Conservation (phyloP, 2,888 invertebrate species). For the Xiphydria camelus region DNA sequence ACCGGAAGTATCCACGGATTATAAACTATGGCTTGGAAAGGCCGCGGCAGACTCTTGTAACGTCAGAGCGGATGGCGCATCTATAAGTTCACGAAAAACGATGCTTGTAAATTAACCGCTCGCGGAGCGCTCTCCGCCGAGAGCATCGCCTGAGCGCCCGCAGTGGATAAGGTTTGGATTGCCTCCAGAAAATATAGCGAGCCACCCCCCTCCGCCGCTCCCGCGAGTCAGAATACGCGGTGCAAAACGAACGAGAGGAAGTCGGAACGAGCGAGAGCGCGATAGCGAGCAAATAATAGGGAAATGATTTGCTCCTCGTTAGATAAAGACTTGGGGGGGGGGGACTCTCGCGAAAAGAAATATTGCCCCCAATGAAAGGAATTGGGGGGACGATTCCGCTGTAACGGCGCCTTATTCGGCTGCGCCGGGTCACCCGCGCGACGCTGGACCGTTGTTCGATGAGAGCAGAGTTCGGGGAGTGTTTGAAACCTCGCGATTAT, state of each 20-base stretch:
- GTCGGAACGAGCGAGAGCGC: conserved; percentile 37
- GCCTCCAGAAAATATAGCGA: conserved; percentile 53
- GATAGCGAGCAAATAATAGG: conserved; percentile 58
- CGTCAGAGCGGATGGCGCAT: no score
- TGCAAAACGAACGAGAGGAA: conserved; percentile 45
- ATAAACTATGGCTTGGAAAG: no score
- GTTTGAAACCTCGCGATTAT: no score
- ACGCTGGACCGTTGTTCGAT: no score
- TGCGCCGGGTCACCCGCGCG: conserved; percentile 46
- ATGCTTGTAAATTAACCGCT: conserved; percentile 46
- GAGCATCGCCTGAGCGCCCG: no score
- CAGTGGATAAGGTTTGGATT: conserved; percentile 55
- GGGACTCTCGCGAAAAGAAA: conserved; percentile 53
- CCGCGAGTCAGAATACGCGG: conserved; percentile 46
- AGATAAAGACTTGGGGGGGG: conserved; percentile 50
- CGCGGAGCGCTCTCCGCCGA: no score
- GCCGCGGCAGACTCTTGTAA: no score
- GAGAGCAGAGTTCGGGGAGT: no score
- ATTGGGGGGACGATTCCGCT: conserved; percentile 42
- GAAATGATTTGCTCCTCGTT: conserved; percentile 59
- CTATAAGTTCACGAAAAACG: conserved; percentile 30
- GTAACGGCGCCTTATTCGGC: conserved; percentile 46
- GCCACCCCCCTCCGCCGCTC: no score
- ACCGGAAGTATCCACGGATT: no score
- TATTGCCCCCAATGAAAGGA: conserved; percentile 55